Evolutionary conservation across 2,113 vertebrate species (phyloP).

Genomic region (Odontesthes bonariensis): DNA sequence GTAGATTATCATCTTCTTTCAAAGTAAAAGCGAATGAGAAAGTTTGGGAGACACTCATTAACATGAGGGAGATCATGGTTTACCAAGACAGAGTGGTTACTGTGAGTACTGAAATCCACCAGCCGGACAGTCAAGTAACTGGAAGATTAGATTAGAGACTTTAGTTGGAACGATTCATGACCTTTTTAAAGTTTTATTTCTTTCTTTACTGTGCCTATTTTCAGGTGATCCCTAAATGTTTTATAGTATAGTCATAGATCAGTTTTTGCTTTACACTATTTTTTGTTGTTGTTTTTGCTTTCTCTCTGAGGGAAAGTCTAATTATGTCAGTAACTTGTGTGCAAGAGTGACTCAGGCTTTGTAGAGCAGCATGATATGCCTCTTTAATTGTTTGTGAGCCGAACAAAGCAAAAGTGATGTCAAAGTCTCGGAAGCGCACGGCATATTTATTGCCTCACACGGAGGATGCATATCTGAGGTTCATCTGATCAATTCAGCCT

Average conservation of each 20-base stretch:
- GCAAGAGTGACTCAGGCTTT: constrained; percentile 22
- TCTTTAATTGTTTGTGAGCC: constrained; percentile 16
- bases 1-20: constrained; percentile 13
- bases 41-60: constrained; percentile 8
- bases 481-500: constrained; percentile 15
- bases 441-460: constrained; percentile 27
- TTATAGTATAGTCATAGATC: neutral
- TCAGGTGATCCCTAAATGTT: neutral
- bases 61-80: constrained; percentile 26
- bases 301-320: constrained; percentile 9
- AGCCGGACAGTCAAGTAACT: neutral
- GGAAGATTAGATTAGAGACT: neutral
- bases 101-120: constrained; percentile 29
- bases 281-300: neutral
- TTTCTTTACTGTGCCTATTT: neutral
- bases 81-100: constrained; percentile 10
- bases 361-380: constrained; percentile 2
- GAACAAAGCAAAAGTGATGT: constrained; percentile 17
- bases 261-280: neutral
- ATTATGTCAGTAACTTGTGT: constrained; percentile 3
- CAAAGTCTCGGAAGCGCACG: constrained; percentile 15
- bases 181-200: neutral
- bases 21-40: constrained; percentile 25
- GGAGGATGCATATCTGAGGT: neutral
- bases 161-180: neutral